A percentile compares a stretch with the other conserved stretches of the same genome.
phyloP scores from a whole-genome alignment of 2,888 invertebrate species.

The Cheilosia grossa region DNA sequence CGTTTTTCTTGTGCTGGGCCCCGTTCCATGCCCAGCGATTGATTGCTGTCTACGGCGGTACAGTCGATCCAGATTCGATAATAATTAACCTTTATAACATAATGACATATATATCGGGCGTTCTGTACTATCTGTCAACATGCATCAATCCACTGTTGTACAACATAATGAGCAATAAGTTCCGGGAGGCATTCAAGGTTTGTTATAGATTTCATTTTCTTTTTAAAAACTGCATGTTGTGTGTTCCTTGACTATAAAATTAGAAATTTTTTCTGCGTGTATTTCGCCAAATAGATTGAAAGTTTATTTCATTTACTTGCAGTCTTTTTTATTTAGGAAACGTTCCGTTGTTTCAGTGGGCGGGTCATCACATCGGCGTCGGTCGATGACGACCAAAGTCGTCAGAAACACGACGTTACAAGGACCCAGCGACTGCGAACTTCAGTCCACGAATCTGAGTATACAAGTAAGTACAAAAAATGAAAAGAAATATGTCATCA shows the following conservation, averaged over 20 bases:
- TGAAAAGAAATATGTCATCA: background rate
- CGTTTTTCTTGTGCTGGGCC: conserved; percentile 95
- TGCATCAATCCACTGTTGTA: conserved; percentile 97
- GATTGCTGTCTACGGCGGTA: conserved; percentile 85
- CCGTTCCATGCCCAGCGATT: conserved; percentile 97
- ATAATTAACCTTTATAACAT: conserved; percentile 80
- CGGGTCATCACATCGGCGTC: conserved; percentile 77
- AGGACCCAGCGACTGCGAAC: conserved; percentile 84
- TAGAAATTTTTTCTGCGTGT: conserved; percentile 30
- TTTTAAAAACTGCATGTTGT: conserved; percentile 17
- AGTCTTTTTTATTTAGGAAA: conserved; percentile 85
- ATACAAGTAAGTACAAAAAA: conserved; percentile 82
- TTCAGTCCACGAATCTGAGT: conserved; percentile 83
- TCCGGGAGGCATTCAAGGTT: conserved; percentile 96
- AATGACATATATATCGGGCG: conserved; percentile 90
- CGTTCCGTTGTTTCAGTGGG: conserved; percentile 81
- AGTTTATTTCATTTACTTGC: conserved; percentile 75
- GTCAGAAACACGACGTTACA: conserved; percentile 86
- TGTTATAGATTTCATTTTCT: conserved; percentile 17
- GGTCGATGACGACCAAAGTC: conserved; percentile 83
- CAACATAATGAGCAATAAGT: conserved; percentile 97
- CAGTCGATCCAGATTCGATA: conserved; percentile 72
- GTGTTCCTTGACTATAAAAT: background rate
- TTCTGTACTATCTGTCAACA: conserved; percentile 95
- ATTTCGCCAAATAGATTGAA: conserved; percentile 53